Evolutionary conservation across 2,888 invertebrate genomes (phyloP), one percentile per base, ranked within the genome.

Genomic region (Amiota communis): DNA sequence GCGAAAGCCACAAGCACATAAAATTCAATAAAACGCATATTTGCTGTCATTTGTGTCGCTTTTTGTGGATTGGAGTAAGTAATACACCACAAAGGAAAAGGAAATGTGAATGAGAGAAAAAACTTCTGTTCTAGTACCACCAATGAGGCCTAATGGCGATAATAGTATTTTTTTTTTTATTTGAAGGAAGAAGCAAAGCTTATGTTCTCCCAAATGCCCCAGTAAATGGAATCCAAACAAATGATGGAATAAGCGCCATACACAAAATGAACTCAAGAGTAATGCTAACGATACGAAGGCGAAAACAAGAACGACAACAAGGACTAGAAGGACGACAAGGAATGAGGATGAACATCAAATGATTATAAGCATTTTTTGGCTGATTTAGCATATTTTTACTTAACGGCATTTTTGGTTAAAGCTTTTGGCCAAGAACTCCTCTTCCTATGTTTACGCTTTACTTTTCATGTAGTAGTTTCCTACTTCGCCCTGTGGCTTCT

Each of bases 1-100:
- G n/a, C 51, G 23, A 23, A 51, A 51, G 51, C 76, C n/a, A 68
- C 57, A 73, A 73, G 78, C 81, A 77, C 81, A 82, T 86, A 87
- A 85, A 83, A 87, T 87, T 85, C 84, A 87, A 85, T 87, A 86
- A 86, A 85, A 86, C 85, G 78, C 86, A 85, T 86, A 87, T 85
- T 87, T 87, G 81, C 78, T 78, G 78, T 79, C 81, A 83, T 81
- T 86, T 82, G 81, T 80, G 85, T 82, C 81, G 81, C 84, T 77
- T 79, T 80, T 80, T 83, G 84, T 77, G 79, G 84, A 63, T 46
- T 36, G 36, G 36, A 36, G 23, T 23, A 23, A 23, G 23, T 23
- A 23, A 3, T 23, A 23, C 6, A 36, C 36, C 36, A 6, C 36
- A 36, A 36, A 36, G 36, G 36, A 36, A 36, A 36, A 36, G 36